phyloP scores from a whole-genome alignment of 1,140 invertebrate genomes.

The Bombus ignitus region DNA sequence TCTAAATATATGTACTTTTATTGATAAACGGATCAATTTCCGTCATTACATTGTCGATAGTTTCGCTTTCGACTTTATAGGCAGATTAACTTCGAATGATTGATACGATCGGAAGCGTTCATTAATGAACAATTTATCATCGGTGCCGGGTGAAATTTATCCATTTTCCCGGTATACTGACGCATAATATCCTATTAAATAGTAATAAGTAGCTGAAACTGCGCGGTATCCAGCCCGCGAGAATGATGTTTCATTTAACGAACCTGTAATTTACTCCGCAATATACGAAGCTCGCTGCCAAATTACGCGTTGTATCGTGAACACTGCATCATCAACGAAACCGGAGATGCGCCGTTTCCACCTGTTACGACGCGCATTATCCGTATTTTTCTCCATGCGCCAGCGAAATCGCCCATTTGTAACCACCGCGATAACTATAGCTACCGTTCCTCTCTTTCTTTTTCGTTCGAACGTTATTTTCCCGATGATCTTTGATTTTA shows the following conservation, averaged over 20 bases:
- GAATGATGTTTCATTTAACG: constrained; percentile 31
- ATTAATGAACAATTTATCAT: constrained; percentile 7
- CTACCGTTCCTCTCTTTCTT: neutral
- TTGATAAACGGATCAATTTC: neutral
- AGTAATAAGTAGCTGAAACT: constrained; percentile 24
- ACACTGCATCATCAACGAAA: neutral
- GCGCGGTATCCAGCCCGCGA: neutral
- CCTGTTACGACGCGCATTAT: neutral
- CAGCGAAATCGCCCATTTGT: neutral
- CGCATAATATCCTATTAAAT: constrained; percentile 24
- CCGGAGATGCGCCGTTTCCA: neutral
- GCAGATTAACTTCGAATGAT: neutral
- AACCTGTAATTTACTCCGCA: constrained; percentile 21
- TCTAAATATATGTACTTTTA: neutral
- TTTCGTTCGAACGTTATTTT: no score
- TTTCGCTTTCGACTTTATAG: neutral
- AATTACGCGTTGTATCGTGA: constrained; percentile 1
- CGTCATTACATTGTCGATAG: neutral
- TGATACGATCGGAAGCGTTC: neutral
- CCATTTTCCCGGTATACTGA: neutral
- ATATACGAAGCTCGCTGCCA: neutral
- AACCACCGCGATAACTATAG: neutral
- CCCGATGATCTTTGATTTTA: no score
- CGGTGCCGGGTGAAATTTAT: neutral
- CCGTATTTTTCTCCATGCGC: neutral